Conservation (phyloP, 2,113 vertebrate species). For the Syrrhaptes paradoxus region DNA sequence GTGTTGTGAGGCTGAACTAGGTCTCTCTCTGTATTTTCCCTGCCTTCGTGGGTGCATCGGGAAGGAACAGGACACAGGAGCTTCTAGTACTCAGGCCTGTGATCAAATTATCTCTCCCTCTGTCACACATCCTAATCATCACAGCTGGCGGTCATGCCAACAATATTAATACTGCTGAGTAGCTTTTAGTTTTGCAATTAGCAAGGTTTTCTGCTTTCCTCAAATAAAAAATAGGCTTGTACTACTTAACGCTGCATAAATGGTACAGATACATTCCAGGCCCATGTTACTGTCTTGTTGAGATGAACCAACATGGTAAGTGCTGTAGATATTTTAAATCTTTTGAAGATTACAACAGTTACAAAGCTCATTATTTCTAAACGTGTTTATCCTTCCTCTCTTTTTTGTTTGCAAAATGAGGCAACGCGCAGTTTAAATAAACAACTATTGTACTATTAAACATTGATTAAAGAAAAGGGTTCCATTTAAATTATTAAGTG, state of each 20-base stretch:
- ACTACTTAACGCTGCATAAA: constrained; percentile 23
- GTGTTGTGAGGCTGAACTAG: neutral
- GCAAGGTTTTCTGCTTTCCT: constrained; percentile 54
- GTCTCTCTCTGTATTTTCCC: neutral
- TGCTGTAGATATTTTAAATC: constrained; percentile 1
- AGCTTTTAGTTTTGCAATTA: constrained; percentile 69
- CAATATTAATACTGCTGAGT: constrained; percentile 62
- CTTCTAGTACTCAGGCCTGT: constrained; percentile 21
- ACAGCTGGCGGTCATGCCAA: constrained; percentile 64
- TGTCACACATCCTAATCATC: constrained; percentile 66
- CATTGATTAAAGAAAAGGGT: constrained; percentile 65
- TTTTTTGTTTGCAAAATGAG: constrained; percentile 60
- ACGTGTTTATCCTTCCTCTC: constrained; percentile 41
- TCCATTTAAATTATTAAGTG: constrained; percentile 68
- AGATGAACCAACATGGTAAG: neutral
- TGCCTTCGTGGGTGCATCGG: neutral
- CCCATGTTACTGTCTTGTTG: neutral
- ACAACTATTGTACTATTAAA: constrained; percentile 64
- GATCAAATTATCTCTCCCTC: constrained; percentile 65
- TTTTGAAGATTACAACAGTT: constrained; percentile 32
- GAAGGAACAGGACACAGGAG: constrained; percentile 34
- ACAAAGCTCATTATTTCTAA: constrained; percentile 56
- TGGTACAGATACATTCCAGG: neutral
- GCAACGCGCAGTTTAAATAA: constrained; percentile 45
- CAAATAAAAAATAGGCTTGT: constrained; percentile 35